Evolutionary conservation across 1,140 invertebrate species (phyloP), one percentile per base, ranked within the genome.

Genomic region (Probaryconus sp.): DNA sequence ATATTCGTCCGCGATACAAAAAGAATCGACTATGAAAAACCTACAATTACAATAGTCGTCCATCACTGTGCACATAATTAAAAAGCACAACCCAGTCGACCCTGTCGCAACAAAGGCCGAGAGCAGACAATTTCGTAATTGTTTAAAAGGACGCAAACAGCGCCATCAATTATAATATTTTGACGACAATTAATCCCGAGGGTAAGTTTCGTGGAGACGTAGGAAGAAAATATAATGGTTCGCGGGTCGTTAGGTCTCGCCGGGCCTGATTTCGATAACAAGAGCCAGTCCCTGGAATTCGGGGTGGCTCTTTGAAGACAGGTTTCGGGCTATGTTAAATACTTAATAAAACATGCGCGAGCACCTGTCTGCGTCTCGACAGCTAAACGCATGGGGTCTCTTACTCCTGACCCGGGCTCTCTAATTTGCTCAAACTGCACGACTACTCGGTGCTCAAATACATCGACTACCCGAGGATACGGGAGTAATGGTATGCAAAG

Each of bases 401-500:
- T 67, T 56, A 48, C 53, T 69, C 43, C 65, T 64, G 65, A 63
- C 72, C 65, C 42, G 28, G 56, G 35, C 38, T 51, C 47, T 13
- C 64, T 63, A 75, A 75, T 75, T 69, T 75, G 60, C 64, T 69
- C 70, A 55, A 68, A 63, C 55, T 65, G 55, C 60, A 70, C 61
- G 60, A 69, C 72, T 69, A 47, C 56, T 61, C 21, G 58, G 53
- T 58, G 64, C 51, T 69, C 51, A 64, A 75, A 50, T 45, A 69
- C 31, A 43, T 48, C 47, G 31, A 35, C 65, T 67, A 42, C 48
- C 31, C 48, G 58, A 43, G 72, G 64, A 74, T 73, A 51, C 64
- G 38, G 45, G 40, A 73, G 64, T 81, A 81, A 81, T 78, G n/a
- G 72, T 83, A 81, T 81, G 78, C 76, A 81, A 79, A 80, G 76